A percentile compares a stretch with the other conserved stretches of the same genome.
Evolutionary conservation across 30 jellyfish, hydroid and myxozoan species (phyloP).

Genomic region (Euphysa ruthae): DNA sequence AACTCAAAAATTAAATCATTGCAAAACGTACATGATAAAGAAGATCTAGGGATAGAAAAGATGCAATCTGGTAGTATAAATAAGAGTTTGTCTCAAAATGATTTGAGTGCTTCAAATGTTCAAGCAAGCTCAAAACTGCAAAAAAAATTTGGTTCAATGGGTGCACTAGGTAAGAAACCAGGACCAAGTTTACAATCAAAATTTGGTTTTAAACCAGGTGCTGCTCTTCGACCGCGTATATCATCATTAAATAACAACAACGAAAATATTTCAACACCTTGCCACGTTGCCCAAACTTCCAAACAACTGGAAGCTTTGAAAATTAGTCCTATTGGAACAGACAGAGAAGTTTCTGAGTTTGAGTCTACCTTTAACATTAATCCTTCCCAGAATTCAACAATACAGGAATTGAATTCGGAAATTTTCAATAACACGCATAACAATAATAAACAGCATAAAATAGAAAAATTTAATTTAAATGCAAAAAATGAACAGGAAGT

Average conservation of each 20-base stretch:
- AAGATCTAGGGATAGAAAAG: no score
- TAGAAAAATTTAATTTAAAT: no score
- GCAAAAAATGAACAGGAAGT: background rate
- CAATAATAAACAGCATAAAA: background rate
- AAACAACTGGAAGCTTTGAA: constrained; percentile 19
- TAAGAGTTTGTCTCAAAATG: background rate
- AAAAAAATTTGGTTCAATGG: no score
- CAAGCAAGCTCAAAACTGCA: no score
- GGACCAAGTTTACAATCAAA: background rate
- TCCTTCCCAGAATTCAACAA: background rate
- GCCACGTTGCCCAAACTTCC: background rate
- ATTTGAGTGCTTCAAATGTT: background rate
- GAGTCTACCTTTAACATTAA: constrained; percentile 10
- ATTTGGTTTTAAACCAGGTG: no score
- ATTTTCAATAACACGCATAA: background rate
- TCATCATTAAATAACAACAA: background rate
- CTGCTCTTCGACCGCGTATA: constrained; percentile 3
- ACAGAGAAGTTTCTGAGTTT: background rate
- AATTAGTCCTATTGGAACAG: constrained; percentile 17
- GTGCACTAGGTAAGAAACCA: no score
- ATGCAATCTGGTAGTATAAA: background rate
- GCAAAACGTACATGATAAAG: background rate
- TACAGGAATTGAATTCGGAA: background rate
- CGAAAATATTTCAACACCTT: constrained; percentile 29
- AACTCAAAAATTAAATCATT: background rate